Base-by-base conservation (phyloP, 1,140 invertebrate species). In the Drosophila arawakana region DNA sequence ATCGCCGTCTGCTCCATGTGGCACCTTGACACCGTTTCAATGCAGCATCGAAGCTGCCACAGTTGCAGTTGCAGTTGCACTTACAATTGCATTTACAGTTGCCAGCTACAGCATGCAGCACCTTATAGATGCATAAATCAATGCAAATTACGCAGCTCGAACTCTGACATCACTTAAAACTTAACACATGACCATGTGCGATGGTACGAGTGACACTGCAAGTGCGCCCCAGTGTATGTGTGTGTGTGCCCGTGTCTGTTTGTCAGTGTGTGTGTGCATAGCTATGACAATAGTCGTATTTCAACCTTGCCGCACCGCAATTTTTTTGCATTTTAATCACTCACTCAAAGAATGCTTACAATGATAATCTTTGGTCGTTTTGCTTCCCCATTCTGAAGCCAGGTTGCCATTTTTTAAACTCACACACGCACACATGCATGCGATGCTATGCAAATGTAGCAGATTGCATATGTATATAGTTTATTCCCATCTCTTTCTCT, bases 271-370 rank as follows among this genome's bases (percentile, higher is more conserved):
- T 62, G 34, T 60, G 34, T 35, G 41, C 34, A 35, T 44, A 18
- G 13, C 52, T 57, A 52, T 78, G 72, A 79, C 62, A 73, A 82
- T 88, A 18, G 47, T 65, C 50, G 49, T 65, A 59, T 79, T 76
- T 79, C 76, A 79, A 73, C 52, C 75, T 54, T 60, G 52, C 68
- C 61, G 35, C 34, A 39, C 54, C 34, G 50, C 72, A 69, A 69
- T 68, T 80, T 61, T 80, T 60, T 61, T 73, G 80, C 80, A 77
- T 88, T 86, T 86, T 88, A 86, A 86, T 86, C 82, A 86, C 82
- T 86, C 83, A 88, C 82, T 85, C 82, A 88, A 85, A 85, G 82
- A 79, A 85, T 79, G 83, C 82, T 88, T 82, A 79, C 79, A 82
- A 76, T 70, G 82, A 85, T 82, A 88, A 85, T 88, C 79, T 85